phyloP scores from a whole-genome alignment of 1,140 invertebrate species.

The Steinernema feltiae region DNA sequence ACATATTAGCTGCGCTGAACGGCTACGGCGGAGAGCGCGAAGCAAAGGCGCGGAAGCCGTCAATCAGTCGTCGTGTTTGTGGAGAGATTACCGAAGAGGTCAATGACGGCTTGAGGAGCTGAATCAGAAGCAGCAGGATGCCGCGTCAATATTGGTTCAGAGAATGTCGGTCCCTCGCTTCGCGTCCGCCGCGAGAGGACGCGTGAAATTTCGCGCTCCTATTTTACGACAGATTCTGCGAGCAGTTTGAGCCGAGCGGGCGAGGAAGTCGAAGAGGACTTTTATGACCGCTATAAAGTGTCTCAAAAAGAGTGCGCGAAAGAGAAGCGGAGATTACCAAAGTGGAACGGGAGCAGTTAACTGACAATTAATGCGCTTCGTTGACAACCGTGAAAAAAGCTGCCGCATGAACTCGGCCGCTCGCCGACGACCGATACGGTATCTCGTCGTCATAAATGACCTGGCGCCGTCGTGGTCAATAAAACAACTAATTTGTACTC shows the following conservation, averaged over 20 bases:
- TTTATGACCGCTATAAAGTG: background rate
- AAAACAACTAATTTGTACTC: background rate
- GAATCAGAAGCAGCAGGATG: background rate
- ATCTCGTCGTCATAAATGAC: background rate
- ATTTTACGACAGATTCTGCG: background rate
- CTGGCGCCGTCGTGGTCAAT: background rate
- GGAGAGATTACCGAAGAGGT: background rate
- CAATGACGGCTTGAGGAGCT: slow-evolving; percentile 5
- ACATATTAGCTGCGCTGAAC: slow-evolving; percentile 7
- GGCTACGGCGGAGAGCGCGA: too few species aligned
- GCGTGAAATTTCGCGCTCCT: slow-evolving; percentile 5
- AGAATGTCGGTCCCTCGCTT: background rate
- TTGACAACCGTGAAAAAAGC: slow-evolving; percentile 8
- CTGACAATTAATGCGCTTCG: background rate
- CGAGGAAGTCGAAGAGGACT: background rate
- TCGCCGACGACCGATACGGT: too few species aligned
- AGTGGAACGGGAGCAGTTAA: slow-evolving; percentile 7
- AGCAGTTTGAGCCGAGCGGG: background rate
- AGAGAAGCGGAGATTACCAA: background rate
- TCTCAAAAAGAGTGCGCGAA: slow-evolving; percentile 15
- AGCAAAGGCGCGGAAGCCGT: slow-evolving; percentile 10
- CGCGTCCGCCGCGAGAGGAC: too few species aligned
- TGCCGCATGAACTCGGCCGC: background rate
- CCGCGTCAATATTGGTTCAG: background rate
- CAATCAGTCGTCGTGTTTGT: slow-evolving; percentile 1